These are phyloP conservation scores for Myotis vivesi DNA, from an alignment of 2,797 vertebrate genomes.

Conservation along the genomic window DNA sequence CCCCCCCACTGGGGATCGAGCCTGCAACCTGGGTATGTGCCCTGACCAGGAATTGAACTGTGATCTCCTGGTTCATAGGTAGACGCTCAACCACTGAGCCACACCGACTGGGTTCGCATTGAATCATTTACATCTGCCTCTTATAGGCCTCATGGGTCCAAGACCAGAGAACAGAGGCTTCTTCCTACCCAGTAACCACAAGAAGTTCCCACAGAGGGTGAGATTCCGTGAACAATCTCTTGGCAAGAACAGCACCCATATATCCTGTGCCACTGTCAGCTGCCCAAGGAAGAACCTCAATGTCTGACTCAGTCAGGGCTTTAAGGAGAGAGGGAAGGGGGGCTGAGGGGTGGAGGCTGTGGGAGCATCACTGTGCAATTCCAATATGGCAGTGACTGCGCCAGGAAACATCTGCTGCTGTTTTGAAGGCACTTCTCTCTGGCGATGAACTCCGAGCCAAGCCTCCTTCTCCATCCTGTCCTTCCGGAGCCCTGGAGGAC, in stretches of 20 bases:
- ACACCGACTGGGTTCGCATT: not conserved
- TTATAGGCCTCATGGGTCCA: not conserved
- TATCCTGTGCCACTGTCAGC: not conserved
- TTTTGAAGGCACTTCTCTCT: not conserved
- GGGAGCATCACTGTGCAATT: not conserved
- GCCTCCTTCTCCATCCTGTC: not conserved
- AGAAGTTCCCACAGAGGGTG: not conserved
- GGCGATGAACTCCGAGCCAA: not conserved
- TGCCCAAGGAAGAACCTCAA: not conserved
- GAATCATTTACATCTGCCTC: not conserved
- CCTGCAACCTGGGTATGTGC: too few relatives aligned
- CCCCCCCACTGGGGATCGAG: too few relatives aligned
- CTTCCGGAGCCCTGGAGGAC: not conserved
- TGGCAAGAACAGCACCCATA: not conserved
- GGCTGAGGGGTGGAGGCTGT: not conserved
- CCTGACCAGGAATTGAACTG: too few relatives aligned
- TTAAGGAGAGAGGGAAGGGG: not conserved
- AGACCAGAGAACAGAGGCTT: not conserved
- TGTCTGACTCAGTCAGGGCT: not conserved
- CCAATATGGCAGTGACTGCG: rapidly evolving
- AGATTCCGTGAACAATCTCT: not conserved
- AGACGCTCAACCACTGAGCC: too few relatives aligned
- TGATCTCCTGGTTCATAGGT: too few relatives aligned
- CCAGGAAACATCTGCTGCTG: not conserved
- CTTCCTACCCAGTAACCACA: not conserved